Evolutionary conservation across 1,140 invertebrate genomes (phyloP).

Genomic region (Ceratosolen solmsi): DNA sequence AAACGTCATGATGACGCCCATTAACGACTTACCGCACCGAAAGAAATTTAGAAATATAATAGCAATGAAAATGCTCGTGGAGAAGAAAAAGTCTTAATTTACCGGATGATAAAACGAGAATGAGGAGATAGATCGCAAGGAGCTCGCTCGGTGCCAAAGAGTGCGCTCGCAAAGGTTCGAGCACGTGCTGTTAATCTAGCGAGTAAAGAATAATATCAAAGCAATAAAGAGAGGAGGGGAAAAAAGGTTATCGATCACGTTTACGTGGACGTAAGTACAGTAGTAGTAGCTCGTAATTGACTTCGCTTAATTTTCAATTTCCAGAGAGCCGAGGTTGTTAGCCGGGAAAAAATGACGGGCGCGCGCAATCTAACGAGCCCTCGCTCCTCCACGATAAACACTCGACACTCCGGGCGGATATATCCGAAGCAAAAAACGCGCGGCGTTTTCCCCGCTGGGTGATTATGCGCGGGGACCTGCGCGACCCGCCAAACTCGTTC

Average conservation of each 20-base stretch:
- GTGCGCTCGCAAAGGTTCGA: neutral
- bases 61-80: neutral
- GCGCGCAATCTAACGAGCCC: neutral
- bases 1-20: no score
- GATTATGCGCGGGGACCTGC: constrained; percentile 58
- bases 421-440: neutral
- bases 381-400: neutral
- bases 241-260: neutral
- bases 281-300: neutral
- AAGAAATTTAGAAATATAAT: neutral
- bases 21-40: neutral
- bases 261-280: constrained; percentile 1
- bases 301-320: constrained; percentile 13
- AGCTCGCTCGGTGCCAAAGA: neutral
- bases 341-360: neutral
- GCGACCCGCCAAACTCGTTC: constrained; percentile 67
- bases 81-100: neutral
- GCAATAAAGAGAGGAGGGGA: neutral
- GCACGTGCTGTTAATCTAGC: neutral
- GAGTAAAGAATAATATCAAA: neutral
- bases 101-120: neutral
- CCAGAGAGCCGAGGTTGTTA: neutral
- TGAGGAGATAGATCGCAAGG: neutral
- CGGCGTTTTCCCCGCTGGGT: neutral
- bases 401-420: neutral